A percentile compares a stretch with the other conserved stretches of the same genome.
phyloP scores from a whole-genome alignment of 2,797 vertebrate genomes.

The Silurus lanzhouensis region DNA sequence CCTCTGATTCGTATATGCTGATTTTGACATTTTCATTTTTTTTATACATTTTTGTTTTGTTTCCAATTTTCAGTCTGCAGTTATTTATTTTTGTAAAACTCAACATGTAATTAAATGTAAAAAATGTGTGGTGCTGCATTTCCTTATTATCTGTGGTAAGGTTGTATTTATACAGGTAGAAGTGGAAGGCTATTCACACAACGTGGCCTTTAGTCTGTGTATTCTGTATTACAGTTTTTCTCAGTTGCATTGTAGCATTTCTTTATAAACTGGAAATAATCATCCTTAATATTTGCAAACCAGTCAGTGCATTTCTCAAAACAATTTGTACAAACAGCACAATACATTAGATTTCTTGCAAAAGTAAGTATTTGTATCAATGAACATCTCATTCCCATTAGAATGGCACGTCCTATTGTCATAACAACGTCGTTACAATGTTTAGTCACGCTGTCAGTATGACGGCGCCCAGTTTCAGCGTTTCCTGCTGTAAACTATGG shows the following conservation, averaged over 20 bases:
- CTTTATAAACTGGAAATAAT: too few species aligned
- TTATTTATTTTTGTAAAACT: background rate
- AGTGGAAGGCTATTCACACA: background rate
- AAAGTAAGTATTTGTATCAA: too few species aligned
- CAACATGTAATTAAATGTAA: background rate
- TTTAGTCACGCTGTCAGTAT: too few species aligned
- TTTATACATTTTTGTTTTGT: background rate
- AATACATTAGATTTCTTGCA: too few species aligned
- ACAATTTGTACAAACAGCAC: too few species aligned
- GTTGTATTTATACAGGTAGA: background rate
- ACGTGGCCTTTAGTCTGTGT: background rate
- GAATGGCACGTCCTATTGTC: too few species aligned
- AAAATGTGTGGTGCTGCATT: background rate
- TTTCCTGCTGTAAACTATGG: too few species aligned
- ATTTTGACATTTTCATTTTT: background rate
- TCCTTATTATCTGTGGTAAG: background rate
- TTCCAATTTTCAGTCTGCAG: background rate
- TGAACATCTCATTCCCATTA: too few species aligned
- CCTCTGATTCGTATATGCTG: background rate
- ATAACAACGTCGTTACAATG: too few species aligned
- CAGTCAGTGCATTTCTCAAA: too few species aligned
- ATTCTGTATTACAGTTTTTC: background rate
- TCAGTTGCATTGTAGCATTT: background rate
- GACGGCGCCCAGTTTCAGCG: too few species aligned
- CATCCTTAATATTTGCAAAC: too few species aligned